Base-by-base conservation (phyloP, 2,113 vertebrate species). In the Daphoenositta chrysoptera region DNA sequence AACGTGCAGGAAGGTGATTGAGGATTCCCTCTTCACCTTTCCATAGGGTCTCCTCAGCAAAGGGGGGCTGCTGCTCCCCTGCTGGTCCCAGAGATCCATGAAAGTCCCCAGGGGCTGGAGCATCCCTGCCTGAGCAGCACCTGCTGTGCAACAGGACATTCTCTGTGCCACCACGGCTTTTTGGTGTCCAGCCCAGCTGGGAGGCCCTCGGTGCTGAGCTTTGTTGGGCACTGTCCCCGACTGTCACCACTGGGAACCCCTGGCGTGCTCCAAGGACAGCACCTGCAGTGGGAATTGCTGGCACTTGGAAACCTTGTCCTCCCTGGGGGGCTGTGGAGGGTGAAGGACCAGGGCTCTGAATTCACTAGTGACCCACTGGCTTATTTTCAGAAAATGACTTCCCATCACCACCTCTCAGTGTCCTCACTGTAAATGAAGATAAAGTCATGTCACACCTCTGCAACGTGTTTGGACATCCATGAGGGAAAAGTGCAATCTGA, bases 241-340 rank as follows among this genome's bases (percentile, higher is more conserved):
- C 27, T 81, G 58, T 72, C 65, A 57, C 53, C 50, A 9, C 40
- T n/a, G 37, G 20, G 6, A 71, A 30, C 21, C 22, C 30, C 51
- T 65, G 83, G 37, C 0, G 0, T 37, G 54, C 65, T 60, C 26
- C 0, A 0, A n/a, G 83, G 69, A 7, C 16, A 28, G 72, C 44
- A 44, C 27, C 50, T 69, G 33, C 28, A 20, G 1, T 0, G 6
- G 60, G 45, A 42, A 69, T 39, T 1, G 0, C 22, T 57, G 61
- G 21, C 0, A 5, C 35, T 15, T 60, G 53, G 11, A 44, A 81
- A 15, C 56, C 10, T 45, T 3, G 10, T 22, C 24, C 27, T 57
- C 12, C 48, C 31, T 2, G 30, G 39, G n/a, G 26, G 18, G 16
- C 51, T 30, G 50, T 2, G 42, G 50, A 47, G 70, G 31, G 39